Conservation (phyloP, 1,140 invertebrate species). For the Polyergus mexicanus region DNA sequence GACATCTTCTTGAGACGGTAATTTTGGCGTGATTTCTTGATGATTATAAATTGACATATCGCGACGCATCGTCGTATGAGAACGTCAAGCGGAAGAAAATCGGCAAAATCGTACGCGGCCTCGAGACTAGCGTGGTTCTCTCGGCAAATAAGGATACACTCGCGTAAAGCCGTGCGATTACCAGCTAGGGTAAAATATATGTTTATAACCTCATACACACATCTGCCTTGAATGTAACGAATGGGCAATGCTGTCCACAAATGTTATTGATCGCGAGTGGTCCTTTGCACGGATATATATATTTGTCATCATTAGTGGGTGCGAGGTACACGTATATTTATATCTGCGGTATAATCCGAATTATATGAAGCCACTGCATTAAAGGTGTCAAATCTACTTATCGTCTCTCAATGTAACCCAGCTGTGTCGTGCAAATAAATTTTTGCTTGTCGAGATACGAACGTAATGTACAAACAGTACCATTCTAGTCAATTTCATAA, state of each 20-base stretch:
- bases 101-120: conserved; percentile 9
- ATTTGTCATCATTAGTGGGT: conserved; percentile 77
- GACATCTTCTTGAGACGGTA: conserved; percentile 68
- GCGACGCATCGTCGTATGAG: background rate
- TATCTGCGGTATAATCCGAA: conserved; percentile 65
- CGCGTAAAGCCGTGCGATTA: conserved; percentile 64
- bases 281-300: conserved; percentile 65
- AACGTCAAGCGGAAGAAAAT: conserved; percentile 13
- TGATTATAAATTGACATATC: conserved; percentile 75
- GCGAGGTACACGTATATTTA: conserved; percentile 67
- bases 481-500: conserved; percentile 2
- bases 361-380: conserved; percentile 57
- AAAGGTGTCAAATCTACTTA: conserved; percentile 42
- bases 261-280: conserved; percentile 71
- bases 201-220: conserved; percentile 56
- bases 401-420: background rate
- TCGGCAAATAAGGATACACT: conserved; percentile 50
- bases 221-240: conserved; percentile 69
- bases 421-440: background rate
- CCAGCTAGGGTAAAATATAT: conserved; percentile 72
- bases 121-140: conserved; percentile 17
- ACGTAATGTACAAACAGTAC: background rate
- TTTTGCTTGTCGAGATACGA: background rate
- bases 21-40: conserved; percentile 74
- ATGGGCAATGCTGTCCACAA: conserved; percentile 68